These are phyloP conservation scores for Pangasius larnaudii DNA, from an alignment of 2,797 vertebrate genomes.

Conservation along the genomic window DNA sequence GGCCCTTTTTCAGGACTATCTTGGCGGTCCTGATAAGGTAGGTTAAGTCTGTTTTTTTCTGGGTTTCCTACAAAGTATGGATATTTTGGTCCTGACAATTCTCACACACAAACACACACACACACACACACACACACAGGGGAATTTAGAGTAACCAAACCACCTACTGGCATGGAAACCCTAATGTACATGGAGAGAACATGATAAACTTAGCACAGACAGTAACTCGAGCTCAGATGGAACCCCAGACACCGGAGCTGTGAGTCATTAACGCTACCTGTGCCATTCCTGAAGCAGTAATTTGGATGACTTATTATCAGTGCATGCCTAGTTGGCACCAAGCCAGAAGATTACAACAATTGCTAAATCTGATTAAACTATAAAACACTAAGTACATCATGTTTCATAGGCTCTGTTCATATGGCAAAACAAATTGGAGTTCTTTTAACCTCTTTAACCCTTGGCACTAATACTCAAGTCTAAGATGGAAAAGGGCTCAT, in stretches of 20 bases:
- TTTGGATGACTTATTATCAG: background rate
- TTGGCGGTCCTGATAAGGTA: background rate
- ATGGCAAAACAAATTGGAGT: background rate
- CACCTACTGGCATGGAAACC: background rate
- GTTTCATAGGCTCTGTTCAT: slow-evolving; percentile 5
- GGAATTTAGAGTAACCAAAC: background rate
- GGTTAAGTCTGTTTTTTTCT: background rate
- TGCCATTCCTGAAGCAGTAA: background rate
- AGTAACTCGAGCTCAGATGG: background rate
- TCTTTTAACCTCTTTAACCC: background rate
- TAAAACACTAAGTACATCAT: slow-evolving; percentile 8
- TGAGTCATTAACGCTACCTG: slow-evolving; percentile 17
- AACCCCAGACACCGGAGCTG: slow-evolving; percentile 3
- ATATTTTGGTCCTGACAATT: background rate
- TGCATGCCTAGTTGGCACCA: background rate
- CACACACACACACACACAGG: background rate
- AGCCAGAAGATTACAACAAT: slow-evolving; percentile 7
- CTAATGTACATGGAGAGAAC: background rate
- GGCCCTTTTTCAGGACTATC: background rate
- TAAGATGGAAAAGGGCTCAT: background rate
- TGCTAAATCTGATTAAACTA: slow-evolving; percentile 20
- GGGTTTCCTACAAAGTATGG: background rate
- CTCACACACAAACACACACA: background rate
- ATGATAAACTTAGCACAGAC: background rate
- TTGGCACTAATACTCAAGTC: background rate